phyloP scores from a whole-genome alignment of 2,113 vertebrate genomes.

The mouse (Mus musculus) region DNA sequence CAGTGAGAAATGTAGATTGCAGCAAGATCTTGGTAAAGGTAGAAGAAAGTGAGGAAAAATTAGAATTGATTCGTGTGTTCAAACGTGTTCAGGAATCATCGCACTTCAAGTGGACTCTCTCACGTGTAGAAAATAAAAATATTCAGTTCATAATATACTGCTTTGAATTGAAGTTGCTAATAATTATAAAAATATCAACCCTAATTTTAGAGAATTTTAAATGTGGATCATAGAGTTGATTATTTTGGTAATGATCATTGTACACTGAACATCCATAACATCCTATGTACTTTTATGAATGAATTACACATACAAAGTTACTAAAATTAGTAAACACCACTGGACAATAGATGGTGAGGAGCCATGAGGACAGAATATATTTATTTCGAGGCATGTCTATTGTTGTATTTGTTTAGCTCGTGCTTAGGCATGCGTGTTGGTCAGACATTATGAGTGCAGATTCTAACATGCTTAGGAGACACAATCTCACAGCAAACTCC shows the following conservation, averaged over 20 bases:
- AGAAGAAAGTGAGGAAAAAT: background rate
- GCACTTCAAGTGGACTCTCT: background rate
- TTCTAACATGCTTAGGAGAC: background rate
- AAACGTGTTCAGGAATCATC: background rate
- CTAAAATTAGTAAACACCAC: background rate
- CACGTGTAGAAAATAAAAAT: background rate
- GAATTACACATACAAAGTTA: background rate
- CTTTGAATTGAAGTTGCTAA: background rate
- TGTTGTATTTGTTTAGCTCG: background rate
- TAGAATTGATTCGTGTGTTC: background rate
- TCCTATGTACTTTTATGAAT: background rate
- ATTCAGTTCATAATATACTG: background rate
- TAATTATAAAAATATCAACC: background rate
- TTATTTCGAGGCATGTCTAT: background rate
- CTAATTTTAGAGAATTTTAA: constrained; percentile 38
- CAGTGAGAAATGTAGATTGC: constrained; percentile 34
- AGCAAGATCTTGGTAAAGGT: background rate
- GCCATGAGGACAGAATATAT: background rate
- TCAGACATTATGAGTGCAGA: background rate
- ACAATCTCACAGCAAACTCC: background rate
- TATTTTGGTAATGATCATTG: constrained; percentile 23
- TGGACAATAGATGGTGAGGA: background rate
- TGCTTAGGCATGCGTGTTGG: background rate
- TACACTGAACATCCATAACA: background rate
- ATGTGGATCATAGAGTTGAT: background rate